A percentile compares a stretch with the other conserved stretches of the same genome.
phyloP scores from a whole-genome alignment of 2,797 vertebrate genomes.

The Linurgus olivaceus region DNA sequence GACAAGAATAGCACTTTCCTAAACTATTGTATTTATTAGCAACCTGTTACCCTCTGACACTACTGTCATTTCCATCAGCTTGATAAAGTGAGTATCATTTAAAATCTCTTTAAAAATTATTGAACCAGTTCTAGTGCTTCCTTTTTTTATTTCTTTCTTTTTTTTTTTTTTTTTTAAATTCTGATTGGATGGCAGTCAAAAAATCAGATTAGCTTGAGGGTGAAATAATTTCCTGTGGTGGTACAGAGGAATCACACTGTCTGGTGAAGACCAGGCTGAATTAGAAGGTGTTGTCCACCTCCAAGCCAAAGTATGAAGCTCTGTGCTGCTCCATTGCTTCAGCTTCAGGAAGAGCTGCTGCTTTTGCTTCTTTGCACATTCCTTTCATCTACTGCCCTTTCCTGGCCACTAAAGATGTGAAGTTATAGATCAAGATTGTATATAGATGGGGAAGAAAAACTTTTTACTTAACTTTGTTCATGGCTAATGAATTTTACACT shows the following conservation, averaged over 20 bases:
- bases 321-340: background rate
- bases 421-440: background rate
- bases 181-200: background rate
- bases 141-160: background rate
- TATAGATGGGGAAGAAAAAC: background rate
- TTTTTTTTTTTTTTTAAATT: background rate
- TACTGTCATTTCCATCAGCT: slow-evolving; percentile 72
- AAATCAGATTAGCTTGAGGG: background rate
- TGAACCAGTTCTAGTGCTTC: slow-evolving; percentile 47
- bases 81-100: slow-evolving; percentile 66
- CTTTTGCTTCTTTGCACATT: background rate
- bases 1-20: slow-evolving; percentile 72
- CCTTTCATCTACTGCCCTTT: background rate
- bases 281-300: background rate
- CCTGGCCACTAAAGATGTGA: background rate
- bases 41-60: slow-evolving; percentile 77
- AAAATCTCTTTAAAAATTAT: slow-evolving; percentile 75
- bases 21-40: slow-evolving; percentile 81
- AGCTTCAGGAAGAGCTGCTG: background rate
- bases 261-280: background rate
- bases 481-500: background rate
- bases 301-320: background rate
- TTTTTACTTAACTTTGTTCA: background rate
- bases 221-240: background rate
- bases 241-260: background rate